Conservation (phyloP, 1,140 invertebrate genomes). For the Phymorhynchus buccinoides region DNA sequence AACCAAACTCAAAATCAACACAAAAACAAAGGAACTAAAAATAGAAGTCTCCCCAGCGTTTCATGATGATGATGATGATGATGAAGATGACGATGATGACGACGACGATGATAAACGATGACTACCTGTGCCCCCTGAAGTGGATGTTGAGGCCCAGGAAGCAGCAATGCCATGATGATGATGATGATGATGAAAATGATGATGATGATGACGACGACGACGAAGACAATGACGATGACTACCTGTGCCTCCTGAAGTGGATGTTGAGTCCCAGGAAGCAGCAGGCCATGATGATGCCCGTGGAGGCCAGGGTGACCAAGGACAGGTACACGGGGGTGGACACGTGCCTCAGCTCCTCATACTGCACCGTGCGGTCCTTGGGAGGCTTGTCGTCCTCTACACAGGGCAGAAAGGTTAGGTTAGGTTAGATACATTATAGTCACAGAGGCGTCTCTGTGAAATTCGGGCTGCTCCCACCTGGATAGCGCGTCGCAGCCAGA, state of each 20-base stretch:
- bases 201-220: background rate
- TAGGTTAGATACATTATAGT: too few relatives aligned
- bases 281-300: slow-evolving; percentile 93
- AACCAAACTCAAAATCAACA: too few relatives aligned
- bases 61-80: background rate
- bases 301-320: slow-evolving; percentile 88
- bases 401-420: background rate
- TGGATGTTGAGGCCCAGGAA: slow-evolving; percentile 98
- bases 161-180: slow-evolving; percentile 76
- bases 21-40: too few relatives aligned
- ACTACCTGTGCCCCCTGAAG: slow-evolving; percentile 85
- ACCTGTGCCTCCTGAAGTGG: slow-evolving; percentile 94
- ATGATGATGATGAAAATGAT: slow-evolving; percentile 36
- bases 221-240: too few relatives aligned
- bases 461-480: too few relatives aligned
- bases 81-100: background rate
- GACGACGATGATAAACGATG: background rate
- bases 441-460: too few relatives aligned
- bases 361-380: slow-evolving; percentile 88
- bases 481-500: too few relatives aligned
- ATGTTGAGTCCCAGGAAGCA: slow-evolving; percentile 97
- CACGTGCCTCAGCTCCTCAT: slow-evolving; percentile 77
- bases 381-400: slow-evolving; percentile 26
- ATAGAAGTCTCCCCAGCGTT: too few relatives aligned
- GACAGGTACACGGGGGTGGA: slow-evolving; percentile 72